phyloP scores from a whole-genome alignment of 2,888 invertebrate genomes.

The Melinaea menophilus region DNA sequence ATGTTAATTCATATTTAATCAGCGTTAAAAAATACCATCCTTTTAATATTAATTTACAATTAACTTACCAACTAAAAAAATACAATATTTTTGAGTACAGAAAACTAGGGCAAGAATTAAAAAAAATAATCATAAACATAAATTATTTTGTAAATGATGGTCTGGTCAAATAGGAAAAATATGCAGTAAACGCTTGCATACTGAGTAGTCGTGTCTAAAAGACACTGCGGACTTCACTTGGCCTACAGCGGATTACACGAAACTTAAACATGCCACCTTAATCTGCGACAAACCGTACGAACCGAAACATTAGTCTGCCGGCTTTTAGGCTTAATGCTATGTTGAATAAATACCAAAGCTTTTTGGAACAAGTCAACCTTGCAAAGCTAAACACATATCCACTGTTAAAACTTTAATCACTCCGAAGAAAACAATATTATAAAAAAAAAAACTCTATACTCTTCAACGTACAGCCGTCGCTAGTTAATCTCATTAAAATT shows the following conservation, averaged over 20 bases:
- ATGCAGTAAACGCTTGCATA: constrained; percentile 76
- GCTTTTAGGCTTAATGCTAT: constrained; percentile 47
- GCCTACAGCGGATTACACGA: constrained; percentile 72
- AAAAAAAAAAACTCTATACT: constrained; percentile 33
- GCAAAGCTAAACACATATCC: constrained; percentile 10
- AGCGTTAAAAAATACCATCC: not conserved
- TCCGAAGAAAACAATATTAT: constrained; percentile 44
- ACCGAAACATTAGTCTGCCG: constrained; percentile 53
- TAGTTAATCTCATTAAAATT: constrained; percentile 68
- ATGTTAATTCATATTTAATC: too few relatives aligned
- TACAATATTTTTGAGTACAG: constrained; percentile 58
- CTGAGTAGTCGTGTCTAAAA: constrained; percentile 77
- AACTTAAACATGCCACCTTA: constrained; percentile 72
- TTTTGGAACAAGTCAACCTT: constrained; percentile 18
- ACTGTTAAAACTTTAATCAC: constrained; percentile 18
- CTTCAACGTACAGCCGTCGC: constrained; percentile 31
- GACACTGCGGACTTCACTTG: constrained; percentile 75
- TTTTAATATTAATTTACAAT: not conserved
- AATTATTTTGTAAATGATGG: constrained; percentile 72
- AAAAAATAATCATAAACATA: constrained; percentile 68
- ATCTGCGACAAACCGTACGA: constrained; percentile 61
- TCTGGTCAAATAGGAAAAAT: constrained; percentile 75
- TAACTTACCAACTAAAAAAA: not conserved
- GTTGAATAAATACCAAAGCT: constrained; percentile 25
- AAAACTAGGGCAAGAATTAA: constrained; percentile 68